A percentile compares a stretch with the other conserved stretches of the same genome.
Evolutionary conservation across 2,888 invertebrate genomes (phyloP).

Genomic region (Tachina grossa): DNA sequence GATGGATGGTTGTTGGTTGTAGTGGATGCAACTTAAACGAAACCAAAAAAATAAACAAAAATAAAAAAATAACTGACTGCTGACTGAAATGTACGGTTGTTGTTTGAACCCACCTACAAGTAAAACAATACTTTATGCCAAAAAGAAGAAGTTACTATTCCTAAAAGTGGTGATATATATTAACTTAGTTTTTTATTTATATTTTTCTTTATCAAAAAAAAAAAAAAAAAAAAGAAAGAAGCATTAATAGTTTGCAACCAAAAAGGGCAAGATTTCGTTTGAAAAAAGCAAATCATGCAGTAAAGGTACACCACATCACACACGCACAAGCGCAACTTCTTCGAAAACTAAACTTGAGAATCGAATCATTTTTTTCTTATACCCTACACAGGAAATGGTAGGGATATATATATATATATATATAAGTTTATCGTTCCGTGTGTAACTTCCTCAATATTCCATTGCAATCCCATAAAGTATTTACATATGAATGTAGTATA

Average conservation of each 20-base stretch:
- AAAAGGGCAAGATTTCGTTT: slow-evolving; percentile 47
- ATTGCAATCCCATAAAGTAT: no score
- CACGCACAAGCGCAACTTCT: slow-evolving; percentile 8
- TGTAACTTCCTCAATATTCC: no score
- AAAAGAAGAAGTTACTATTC: slow-evolving; percentile 30
- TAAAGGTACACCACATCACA: slow-evolving; percentile 28
- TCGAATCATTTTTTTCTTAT: slow-evolving; percentile 21
- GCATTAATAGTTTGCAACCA: slow-evolving; percentile 47
- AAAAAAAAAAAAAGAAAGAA: no score
- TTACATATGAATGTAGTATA: no score
- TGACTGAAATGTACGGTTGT: slow-evolving; percentile 46
- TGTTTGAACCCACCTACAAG: slow-evolving; percentile 69
- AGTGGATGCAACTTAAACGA: slow-evolving; percentile 38
- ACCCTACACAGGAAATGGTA: no score
- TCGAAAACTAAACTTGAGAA: slow-evolving; percentile 52
- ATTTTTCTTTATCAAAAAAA: neutral
- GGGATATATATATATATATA: no score
- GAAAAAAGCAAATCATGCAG: slow-evolving; percentile 9
- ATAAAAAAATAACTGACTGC: slow-evolving; percentile 15
- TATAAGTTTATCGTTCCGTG: no score
- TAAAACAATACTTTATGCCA: slow-evolving; percentile 50
- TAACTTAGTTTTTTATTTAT: slow-evolving; percentile 22
- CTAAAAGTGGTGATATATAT: slow-evolving; percentile 64
- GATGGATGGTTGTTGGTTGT: slow-evolving; percentile 22
- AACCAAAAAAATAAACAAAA: no score